Conservation (phyloP, 2,797 vertebrate species). For the Pyrocephalus nanus region DNA sequence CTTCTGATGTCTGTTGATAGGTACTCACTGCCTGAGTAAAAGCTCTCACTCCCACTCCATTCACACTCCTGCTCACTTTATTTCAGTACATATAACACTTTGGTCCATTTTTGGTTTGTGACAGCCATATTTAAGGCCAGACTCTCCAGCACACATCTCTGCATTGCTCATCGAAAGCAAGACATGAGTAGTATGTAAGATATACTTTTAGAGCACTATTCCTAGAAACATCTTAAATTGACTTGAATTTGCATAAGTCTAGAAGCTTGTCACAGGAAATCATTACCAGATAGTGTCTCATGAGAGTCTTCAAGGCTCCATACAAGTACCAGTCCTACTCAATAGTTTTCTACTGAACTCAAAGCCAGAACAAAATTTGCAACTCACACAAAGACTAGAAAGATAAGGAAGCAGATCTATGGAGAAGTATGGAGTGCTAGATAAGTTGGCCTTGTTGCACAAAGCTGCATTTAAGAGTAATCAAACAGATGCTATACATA, state of each 20-base stretch:
- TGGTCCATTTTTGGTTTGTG: not conserved
- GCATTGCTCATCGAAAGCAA: not conserved
- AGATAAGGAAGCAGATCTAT: not conserved
- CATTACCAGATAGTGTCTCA: not conserved
- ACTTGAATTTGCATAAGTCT: conserved; percentile 2
- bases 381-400: not conserved
- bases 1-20: not conserved
- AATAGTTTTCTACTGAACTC: not conserved
- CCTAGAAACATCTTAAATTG: not conserved
- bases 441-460: not conserved
- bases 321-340: not conserved
- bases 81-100: not conserved
- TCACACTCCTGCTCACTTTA: not conserved
- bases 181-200: not conserved
- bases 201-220: not conserved
- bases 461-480: not conserved
- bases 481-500: not conserved
- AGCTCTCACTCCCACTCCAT: not conserved
- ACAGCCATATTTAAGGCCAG: not conserved
- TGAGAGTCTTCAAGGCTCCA: not conserved
- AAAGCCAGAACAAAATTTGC: not conserved
- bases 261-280: conserved; percentile 4
- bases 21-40: not conserved
- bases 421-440: not conserved
- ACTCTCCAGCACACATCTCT: not conserved